Evolutionary conservation across 2,113 vertebrate species (phyloP).

Genomic region (Macroglossus sobrinus): DNA sequence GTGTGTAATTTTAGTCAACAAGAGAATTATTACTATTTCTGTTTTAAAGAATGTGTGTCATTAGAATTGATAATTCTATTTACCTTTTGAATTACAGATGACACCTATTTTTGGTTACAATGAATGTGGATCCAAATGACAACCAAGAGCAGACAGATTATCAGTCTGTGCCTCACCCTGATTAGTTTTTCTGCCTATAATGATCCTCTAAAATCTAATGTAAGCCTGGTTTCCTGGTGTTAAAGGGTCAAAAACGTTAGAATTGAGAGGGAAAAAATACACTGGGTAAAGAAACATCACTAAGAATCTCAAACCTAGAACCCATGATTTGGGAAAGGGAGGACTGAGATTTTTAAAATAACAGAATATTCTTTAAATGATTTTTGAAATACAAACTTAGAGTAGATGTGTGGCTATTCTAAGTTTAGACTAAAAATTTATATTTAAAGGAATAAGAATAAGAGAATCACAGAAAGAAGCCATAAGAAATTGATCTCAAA

Average conservation of each 20-base stretch:
- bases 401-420: not conserved
- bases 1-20: not conserved
- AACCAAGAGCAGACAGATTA: not conserved
- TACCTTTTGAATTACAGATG: not conserved
- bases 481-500: not conserved
- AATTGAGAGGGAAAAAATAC: not conserved
- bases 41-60: not conserved
- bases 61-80: not conserved
- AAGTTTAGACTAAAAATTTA: not conserved
- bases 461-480: not conserved
- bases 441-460: not conserved
- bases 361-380: not conserved
- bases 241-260: not conserved
- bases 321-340: not conserved
- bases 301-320: not conserved
- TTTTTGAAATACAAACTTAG: not conserved
- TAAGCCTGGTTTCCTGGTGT: not conserved
- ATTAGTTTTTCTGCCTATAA: not conserved
- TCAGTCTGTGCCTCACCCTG: not conserved
- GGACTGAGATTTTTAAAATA: not conserved
- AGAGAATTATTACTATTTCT: not conserved
- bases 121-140: not conserved
- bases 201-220: not conserved
- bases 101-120: not conserved
- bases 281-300: not conserved